A percentile compares a stretch with the other conserved stretches of the same genome.
These are phyloP conservation scores for Patiria miniata DNA, from an alignment of 35 echinoderm and acorn worm species.

Conservation along the genomic window DNA sequence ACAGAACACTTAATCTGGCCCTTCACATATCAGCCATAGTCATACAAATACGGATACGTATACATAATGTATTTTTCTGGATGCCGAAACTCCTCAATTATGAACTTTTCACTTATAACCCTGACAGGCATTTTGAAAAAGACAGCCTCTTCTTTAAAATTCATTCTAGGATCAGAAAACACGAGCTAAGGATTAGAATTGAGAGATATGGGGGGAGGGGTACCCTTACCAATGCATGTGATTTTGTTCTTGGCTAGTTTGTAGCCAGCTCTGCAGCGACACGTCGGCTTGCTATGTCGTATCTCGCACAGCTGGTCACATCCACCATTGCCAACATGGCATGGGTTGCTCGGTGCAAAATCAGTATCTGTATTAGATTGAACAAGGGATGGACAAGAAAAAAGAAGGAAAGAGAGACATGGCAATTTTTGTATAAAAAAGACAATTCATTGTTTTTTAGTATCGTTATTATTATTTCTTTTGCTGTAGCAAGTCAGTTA, in stretches of 20 bases:
- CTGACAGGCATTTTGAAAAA: too few relatives aligned
- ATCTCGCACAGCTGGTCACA: conserved; percentile 62
- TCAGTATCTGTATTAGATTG: conserved; percentile 21
- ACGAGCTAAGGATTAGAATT: too few relatives aligned
- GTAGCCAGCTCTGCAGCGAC: conserved; percentile 66
- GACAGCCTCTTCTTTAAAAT: too few relatives aligned
- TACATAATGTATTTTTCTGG: too few relatives aligned
- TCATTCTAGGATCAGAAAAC: too few relatives aligned
- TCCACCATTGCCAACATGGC: conserved; percentile 73
- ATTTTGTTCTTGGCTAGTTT: conserved; percentile 40
- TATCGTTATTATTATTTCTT: too few relatives aligned
- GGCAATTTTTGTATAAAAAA: background rate
- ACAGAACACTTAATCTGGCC: too few relatives aligned
- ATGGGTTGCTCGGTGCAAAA: conserved; percentile 44
- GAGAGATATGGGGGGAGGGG: background rate
- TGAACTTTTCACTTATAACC: too few relatives aligned
- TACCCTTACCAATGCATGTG: conserved; percentile 65
- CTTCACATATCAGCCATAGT: too few relatives aligned
- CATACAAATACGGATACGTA: too few relatives aligned
- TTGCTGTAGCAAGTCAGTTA: too few relatives aligned
- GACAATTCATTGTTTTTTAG: background rate
- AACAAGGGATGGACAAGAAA: background rate
- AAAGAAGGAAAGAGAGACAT: background rate
- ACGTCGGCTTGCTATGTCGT: conserved; percentile 40
- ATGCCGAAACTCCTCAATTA: too few relatives aligned